Evolutionary conservation across 2,888 invertebrate species (phyloP).

Genomic region (Synanthedon formicaeformis): DNA sequence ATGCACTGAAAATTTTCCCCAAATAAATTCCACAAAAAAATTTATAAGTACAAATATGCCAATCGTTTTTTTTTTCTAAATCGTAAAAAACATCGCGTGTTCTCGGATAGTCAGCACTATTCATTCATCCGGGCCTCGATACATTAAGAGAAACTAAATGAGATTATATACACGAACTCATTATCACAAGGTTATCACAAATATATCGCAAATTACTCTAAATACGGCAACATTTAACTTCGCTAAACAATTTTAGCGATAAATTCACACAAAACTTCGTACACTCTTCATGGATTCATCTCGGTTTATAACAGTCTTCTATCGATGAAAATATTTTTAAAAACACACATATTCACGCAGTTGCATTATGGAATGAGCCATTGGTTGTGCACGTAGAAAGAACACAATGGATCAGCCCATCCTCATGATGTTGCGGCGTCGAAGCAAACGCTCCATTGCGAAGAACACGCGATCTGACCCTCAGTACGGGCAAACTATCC

Average conservation of each 20-base stretch:
- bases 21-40: constrained; percentile 10
- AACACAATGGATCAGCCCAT: constrained; percentile 45
- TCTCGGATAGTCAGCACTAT: constrained; percentile 42
- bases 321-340: background rate
- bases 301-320: no score
- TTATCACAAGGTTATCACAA: constrained; percentile 58
- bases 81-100: constrained; percentile 52
- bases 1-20: background rate
- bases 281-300: background rate
- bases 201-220: background rate
- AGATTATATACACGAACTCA: constrained; percentile 29
- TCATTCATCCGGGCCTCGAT: constrained; percentile 32
- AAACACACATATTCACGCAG: background rate
- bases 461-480: constrained; percentile 69
- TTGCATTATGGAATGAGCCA: background rate
- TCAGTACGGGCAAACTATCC: constrained; percentile 74
- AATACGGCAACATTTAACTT: background rate
- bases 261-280: background rate
- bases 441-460: constrained; percentile 62
- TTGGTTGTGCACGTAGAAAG: constrained; percentile 1
- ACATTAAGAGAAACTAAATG: constrained; percentile 36
- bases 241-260: background rate
- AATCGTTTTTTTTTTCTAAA: constrained; percentile 25
- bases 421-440: constrained; percentile 64
- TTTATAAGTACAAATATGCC: constrained; percentile 58